Evolutionary conservation across 2,888 invertebrate genomes (phyloP), one percentile per base, ranked within the genome.

Genomic region (Himalopsyche japonica): DNA sequence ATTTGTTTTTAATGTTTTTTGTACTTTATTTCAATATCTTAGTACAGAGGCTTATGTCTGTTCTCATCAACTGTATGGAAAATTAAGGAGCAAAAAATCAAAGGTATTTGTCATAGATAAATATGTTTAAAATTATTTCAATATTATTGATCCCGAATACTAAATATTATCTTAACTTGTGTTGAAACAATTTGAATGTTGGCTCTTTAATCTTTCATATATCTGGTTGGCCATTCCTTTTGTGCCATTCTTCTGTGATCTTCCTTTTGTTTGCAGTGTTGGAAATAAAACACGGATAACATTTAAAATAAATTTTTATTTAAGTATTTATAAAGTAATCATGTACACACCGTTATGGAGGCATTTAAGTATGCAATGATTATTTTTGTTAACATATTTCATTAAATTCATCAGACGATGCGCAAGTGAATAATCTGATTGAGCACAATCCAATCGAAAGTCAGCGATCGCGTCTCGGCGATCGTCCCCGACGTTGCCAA

Each of bases 341-440:
- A 85, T 84, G 47, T 81, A 34, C 27, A 83, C 85, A 85, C 86
- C 84, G 82, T 47, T 34, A 79, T 84, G 85, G 87, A 85, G 85
- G 86, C 85, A 85, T 80, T 49, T 47, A 83, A 84, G 86, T 86
- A 82, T 78, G 77, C 82, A 86, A 86, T 80, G 82, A 86, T 82
- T 82, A 43, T 79, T 82, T 77, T 57, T 57, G 57, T 57, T 57
- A 57, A 57, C 34, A 86, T 57, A 48, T 84, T 86, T 82, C 18
- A 49, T 86, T 82, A 18, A 49, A 82, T 82, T 89, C 88, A 86
- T 89, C 89, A 89, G 89, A 89, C 87, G 88, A 88, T 88, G 88
- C 87, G 87, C 88, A 85, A 82, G 76, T 78, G 82, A 85, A 84
- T 82, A 49, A 32, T 82, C 80, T 49, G 47, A 79, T 80, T 43